Base-by-base conservation (phyloP, 1,140 invertebrate genomes). In the Conus betulinus region DNA sequence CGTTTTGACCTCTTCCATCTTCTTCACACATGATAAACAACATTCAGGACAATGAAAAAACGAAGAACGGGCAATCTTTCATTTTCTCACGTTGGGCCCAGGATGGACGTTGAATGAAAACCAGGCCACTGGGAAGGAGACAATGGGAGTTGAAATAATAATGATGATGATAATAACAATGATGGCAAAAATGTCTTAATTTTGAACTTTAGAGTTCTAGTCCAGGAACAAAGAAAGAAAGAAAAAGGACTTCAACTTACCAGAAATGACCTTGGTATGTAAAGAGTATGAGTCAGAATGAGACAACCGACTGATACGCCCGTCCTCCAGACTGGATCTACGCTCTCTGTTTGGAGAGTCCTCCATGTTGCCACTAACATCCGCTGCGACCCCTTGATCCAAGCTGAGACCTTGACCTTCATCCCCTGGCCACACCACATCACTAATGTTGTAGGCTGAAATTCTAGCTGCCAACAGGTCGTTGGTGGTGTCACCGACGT, bases 331-430 rank as follows among this genome's bases (percentile, higher is more conserved):
- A 51, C 25, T 23, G 6, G 67, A 71, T 7, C 17, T 7, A 11
- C 13, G 7, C 82, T n/a, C 82, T 20, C 55, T 6, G 15, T 55
- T 57, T 52, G 20, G 8, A 23, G 82, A 60, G 79, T 90, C 90
- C 52, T 90, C 85, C 52, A 87, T 76, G 78, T 89, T 89, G 51
- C 88, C 83, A 74, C 91, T 90, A 3, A 90, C 81, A 67, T 91
- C 91, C 20, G 89, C 89, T 0, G 57, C 27, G 8, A 63, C 81
- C n/a, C 86, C 89, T 17, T 60, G 23, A 85, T 63, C 88, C 53
- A 20, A n/a, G 52, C 89, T 89, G 13, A 89, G 71, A 60, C 76
- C 88, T 86, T 82, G 20, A 55, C 60, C 85, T 78, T 87, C 85
- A 23, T 87, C 85, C 27, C 23, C 85, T 13, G 74, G 63, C 55